These are phyloP conservation scores for Tineola bisselliella DNA, from an alignment of 2,888 invertebrate species.

Conservation along the genomic window DNA sequence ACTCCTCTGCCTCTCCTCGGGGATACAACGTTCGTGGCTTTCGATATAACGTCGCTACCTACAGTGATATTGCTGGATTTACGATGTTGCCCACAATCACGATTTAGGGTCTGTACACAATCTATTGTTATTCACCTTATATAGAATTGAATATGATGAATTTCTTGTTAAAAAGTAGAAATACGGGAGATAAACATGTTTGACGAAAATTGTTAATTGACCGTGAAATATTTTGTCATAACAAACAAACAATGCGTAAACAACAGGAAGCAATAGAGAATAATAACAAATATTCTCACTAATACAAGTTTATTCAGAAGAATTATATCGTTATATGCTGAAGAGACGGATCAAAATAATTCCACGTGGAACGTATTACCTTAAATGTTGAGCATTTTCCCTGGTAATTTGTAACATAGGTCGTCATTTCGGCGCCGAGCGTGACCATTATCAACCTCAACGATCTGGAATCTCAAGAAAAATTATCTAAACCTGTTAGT, in stretches of 20 bases:
- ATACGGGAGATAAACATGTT: not conserved
- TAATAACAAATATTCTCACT: not conserved
- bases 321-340: no score
- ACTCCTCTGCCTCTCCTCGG: not conserved
- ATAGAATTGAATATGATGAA: no score
- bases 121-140: not conserved
- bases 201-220: not conserved
- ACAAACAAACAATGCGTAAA: not conserved
- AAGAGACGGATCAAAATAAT: no score
- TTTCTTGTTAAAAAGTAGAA: no score
- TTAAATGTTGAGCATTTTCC: not conserved
- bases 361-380: not conserved
- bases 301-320: no score
- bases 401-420: not conserved
- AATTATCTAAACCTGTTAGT: not conserved
- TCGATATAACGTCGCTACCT: slow-evolving; percentile 3
- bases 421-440: not conserved
- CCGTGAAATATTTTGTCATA: not conserved
- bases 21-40: slow-evolving; percentile 2
- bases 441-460: not conserved
- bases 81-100: not conserved
- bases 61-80: slow-evolving; percentile 8
- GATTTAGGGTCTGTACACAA: not conserved
- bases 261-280: not conserved
- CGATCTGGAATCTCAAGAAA: not conserved